Percentiles rank a stretch among this genome's conserved stretches.
Evolutionary conservation across 64 coral and sea anemone species (phyloP).

Genomic region (Catalaphyllia jardinei): DNA sequence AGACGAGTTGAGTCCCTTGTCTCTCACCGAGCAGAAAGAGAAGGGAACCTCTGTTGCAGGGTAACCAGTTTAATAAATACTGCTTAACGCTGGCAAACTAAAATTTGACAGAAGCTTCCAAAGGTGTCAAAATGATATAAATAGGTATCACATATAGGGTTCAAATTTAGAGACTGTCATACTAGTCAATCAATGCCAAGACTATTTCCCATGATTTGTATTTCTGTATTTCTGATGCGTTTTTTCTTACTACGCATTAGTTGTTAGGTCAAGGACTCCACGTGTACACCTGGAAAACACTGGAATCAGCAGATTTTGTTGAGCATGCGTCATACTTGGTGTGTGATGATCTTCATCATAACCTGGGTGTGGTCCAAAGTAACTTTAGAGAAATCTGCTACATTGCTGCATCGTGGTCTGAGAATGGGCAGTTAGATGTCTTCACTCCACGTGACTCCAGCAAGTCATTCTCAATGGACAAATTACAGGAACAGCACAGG

Average conservation of each 20-base stretch:
- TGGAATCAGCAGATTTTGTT: slow-evolving; percentile 96
- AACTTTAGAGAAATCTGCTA: slow-evolving; percentile 90
- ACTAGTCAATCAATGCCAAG: no score
- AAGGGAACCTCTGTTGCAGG: no score
- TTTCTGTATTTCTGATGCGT: not conserved
- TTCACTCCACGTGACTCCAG: slow-evolving; percentile 67
- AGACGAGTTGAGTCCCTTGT: no score
- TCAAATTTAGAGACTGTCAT: no score
- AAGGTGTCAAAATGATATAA: no score
- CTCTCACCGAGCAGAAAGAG: no score
- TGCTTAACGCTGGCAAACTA: no score
- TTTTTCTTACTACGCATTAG: not conserved
- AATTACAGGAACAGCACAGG: slow-evolving; percentile 74
- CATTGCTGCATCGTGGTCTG: slow-evolving; percentile 85
- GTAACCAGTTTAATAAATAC: no score
- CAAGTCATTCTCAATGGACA: slow-evolving; percentile 78
- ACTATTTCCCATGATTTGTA: not conserved
- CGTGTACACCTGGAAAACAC: slow-evolving; percentile 90
- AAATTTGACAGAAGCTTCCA: no score
- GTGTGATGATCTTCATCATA: slow-evolving; percentile 94
- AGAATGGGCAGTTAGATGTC: slow-evolving; percentile 70
- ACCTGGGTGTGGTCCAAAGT: slow-evolving; percentile 84
- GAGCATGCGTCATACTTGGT: slow-evolving; percentile 92
- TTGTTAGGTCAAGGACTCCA: slow-evolving; percentile 66
- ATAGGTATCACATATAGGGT: no score